Percentiles rank a stretch among this genome's conserved stretches.
These are phyloP conservation scores for Phrynocephalus forsythii DNA, from an alignment of 2,797 vertebrate species.

Conservation along the genomic window DNA sequence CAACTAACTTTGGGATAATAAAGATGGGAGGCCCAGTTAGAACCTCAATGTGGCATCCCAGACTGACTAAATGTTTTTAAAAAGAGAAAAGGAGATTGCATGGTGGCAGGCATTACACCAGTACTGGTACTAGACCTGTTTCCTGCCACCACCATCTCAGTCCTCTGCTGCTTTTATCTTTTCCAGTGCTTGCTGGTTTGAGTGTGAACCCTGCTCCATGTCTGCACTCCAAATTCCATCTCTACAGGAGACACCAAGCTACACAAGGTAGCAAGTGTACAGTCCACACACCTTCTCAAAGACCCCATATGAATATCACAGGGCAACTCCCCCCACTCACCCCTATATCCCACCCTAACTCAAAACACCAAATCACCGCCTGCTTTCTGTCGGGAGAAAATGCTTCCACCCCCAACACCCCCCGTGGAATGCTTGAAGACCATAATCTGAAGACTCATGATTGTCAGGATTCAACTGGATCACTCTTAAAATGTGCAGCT, in stretches of 20 bases:
- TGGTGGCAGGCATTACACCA: background rate
- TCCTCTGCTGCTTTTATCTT: background rate
- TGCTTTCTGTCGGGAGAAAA: background rate
- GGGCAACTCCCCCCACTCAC: background rate
- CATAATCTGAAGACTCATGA: background rate
- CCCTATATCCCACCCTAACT: background rate
- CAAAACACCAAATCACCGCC: background rate
- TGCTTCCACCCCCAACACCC: too few relatives aligned
- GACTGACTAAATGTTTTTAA: background rate
- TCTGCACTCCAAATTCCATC: background rate
- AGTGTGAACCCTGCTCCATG: too few relatives aligned
- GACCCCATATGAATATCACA: background rate
- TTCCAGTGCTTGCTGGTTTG: background rate
- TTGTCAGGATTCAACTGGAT: background rate
- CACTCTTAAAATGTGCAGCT: background rate
- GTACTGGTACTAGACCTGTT: background rate
- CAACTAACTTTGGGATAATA: background rate
- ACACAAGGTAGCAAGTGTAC: background rate
- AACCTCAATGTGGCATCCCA: background rate
- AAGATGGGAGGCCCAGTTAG: background rate
- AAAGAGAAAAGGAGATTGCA: background rate
- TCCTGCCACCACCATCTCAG: too few relatives aligned
- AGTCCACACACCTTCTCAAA: background rate
- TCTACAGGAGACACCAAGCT: background rate
- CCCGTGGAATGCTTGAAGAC: background rate